Conservation (phyloP, 1,140 invertebrate genomes). For the Drosophila busckii region DNA sequence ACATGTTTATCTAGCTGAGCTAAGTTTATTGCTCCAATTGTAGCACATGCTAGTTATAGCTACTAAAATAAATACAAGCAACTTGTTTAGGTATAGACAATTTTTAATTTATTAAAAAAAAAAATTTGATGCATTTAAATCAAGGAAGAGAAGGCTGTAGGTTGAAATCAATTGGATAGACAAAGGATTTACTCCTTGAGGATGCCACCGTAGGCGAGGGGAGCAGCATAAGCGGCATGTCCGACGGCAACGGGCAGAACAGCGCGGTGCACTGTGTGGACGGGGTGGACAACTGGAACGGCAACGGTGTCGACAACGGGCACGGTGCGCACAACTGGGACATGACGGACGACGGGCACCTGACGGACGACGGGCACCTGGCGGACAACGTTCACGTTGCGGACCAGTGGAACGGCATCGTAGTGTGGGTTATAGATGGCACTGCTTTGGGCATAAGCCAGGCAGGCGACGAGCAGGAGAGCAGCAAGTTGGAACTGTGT, state of each 20-base stretch:
- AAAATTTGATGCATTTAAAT: neutral
- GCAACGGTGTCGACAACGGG: conserved; percentile 24
- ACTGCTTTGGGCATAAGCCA: conserved; percentile 53
- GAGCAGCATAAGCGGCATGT: conserved; percentile 42
- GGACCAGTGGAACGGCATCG: conserved; percentile 25
- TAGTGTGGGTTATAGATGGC: conserved; percentile 45
- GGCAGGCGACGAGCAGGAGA: conserved; percentile 47
- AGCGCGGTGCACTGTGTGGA: conserved; percentile 28
- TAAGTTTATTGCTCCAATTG: too few species aligned
- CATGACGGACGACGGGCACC: conserved; percentile 25
- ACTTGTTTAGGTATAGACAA: too few species aligned
- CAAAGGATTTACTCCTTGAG: conserved; percentile 51
- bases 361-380: conserved; percentile 27
- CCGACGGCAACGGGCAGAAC: conserved; percentile 33
- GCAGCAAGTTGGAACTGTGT: conserved; percentile 53
- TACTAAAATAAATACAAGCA: too few species aligned
- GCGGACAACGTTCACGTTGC: conserved; percentile 24
- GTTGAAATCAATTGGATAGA: too few species aligned
- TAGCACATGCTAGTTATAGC: too few species aligned
- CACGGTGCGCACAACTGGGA: conserved; percentile 20
- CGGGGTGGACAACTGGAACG: conserved; percentile 29
- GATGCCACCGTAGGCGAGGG: conserved; percentile 54
- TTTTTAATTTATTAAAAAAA: conserved; percentile 10
- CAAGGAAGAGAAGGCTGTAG: neutral
- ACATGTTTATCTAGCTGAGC: too few species aligned